Conservation (phyloP, 2,113 vertebrate species). For the Pterocles gutturalis region DNA sequence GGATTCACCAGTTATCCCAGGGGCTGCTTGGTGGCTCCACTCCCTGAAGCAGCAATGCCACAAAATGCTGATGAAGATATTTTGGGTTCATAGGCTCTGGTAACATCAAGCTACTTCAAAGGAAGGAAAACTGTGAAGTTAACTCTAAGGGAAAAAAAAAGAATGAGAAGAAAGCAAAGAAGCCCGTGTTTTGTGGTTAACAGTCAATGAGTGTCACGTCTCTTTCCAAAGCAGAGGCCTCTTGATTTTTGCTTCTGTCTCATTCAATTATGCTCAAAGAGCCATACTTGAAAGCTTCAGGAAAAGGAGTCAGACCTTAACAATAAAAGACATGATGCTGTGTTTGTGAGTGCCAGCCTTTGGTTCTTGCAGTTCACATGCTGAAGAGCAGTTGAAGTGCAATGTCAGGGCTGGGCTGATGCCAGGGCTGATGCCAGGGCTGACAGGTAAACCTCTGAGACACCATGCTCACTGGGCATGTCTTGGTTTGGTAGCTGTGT, state of each 20-base stretch:
- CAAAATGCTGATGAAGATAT: background rate
- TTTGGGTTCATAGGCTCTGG: background rate
- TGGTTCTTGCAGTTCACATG: background rate
- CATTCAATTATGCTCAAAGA: constrained; percentile 41
- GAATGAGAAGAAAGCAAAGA: background rate
- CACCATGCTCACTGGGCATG: background rate
- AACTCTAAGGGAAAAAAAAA: background rate
- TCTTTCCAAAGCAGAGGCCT: constrained; percentile 24
- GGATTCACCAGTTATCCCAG: background rate
- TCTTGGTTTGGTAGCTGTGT: background rate
- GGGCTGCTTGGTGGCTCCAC: background rate
- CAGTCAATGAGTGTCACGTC: background rate
- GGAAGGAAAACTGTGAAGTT: background rate
- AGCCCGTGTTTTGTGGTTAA: background rate
- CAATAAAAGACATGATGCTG: background rate
- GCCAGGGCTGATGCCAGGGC: background rate
- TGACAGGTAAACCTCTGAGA: background rate
- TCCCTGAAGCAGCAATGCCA: background rate
- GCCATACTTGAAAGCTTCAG: background rate
- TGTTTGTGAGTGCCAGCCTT: background rate
- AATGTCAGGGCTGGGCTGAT: background rate
- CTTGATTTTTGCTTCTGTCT: constrained; percentile 43
- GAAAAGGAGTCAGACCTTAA: constrained; percentile 23
- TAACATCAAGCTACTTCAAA: background rate
- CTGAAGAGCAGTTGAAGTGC: background rate